These are phyloP conservation scores for Lonchura striata DNA, from an alignment of 2,113 vertebrate species.

Conservation along the genomic window DNA sequence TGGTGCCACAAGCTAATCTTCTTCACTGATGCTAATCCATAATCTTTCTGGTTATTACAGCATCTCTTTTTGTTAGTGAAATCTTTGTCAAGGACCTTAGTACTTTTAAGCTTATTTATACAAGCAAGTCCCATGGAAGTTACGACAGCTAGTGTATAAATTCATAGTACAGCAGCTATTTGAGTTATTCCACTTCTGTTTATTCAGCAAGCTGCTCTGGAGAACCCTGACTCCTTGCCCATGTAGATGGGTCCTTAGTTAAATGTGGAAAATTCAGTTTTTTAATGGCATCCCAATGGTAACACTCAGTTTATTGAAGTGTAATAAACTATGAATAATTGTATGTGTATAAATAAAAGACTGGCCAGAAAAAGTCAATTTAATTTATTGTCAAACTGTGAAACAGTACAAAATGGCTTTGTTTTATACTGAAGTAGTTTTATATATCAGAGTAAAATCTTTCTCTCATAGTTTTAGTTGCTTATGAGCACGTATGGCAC, in stretches of 20 bases:
- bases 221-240: background rate
- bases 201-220: conserved; percentile 8
- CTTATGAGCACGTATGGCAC: background rate
- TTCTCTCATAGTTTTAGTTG: background rate
- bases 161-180: background rate
- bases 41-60: background rate
- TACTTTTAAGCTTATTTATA: background rate
- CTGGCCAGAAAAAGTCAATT: background rate
- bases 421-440: background rate
- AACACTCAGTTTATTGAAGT: background rate
- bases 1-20: background rate
- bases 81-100: background rate
- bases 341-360: background rate
- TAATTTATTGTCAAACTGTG: background rate
- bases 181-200: background rate
- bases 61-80: background rate
- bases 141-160: background rate
- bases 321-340: conserved; percentile 23
- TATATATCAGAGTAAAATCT: background rate
- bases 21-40: background rate
- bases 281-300: background rate
- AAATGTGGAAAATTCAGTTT: background rate
- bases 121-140: background rate
- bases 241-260: background rate
- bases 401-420: conserved; percentile 6